phyloP scores from a whole-genome alignment of 2,113 vertebrate species.

The Mirza zaza region DNA sequence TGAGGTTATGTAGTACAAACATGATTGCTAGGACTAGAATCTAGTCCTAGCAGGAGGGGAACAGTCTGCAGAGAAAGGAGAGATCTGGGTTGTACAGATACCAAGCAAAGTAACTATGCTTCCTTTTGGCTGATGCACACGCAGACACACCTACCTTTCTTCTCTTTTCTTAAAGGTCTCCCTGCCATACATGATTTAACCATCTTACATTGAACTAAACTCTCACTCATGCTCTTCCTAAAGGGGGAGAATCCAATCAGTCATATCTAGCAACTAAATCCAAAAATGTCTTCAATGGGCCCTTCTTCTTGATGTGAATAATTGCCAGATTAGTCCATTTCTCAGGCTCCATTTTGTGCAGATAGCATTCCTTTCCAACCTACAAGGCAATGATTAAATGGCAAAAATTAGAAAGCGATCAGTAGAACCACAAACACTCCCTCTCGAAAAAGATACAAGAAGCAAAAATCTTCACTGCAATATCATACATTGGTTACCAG shows the following conservation, averaged over 20 bases:
- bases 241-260: background rate
- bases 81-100: background rate
- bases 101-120: background rate
- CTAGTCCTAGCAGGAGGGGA: background rate
- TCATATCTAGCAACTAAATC: background rate
- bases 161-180: background rate
- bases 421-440: background rate
- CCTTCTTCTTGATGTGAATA: background rate
- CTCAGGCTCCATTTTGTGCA: background rate
- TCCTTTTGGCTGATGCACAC: background rate
- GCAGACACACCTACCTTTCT: background rate
- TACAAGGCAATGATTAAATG: background rate
- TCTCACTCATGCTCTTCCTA: background rate
- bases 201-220: background rate
- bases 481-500: background rate
- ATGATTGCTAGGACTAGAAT: background rate
- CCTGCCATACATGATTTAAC: background rate
- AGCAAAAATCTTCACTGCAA: background rate
- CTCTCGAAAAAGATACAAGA: background rate
- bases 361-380: background rate
- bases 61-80: background rate
- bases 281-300: background rate
- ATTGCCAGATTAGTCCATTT: background rate
- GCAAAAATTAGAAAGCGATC: background rate
- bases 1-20: background rate